These are phyloP conservation scores for Sebastes kiyomatsui DNA, from an alignment of 2,797 vertebrate genomes.

Conservation along the genomic window DNA sequence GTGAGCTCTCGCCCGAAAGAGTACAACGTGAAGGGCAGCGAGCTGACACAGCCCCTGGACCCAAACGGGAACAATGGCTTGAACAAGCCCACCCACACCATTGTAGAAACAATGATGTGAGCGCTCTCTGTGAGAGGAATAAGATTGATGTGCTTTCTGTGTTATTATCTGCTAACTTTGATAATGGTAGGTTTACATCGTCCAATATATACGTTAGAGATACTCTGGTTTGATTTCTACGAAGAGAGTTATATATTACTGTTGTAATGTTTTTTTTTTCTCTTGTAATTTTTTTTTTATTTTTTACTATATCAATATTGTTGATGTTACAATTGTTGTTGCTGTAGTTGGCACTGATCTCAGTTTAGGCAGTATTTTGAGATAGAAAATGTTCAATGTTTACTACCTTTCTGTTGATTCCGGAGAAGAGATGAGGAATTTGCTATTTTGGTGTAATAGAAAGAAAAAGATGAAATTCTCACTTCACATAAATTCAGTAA, in stretches of 20 bases:
- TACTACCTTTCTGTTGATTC: slow-evolving; percentile 76
- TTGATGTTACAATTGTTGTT: slow-evolving; percentile 83
- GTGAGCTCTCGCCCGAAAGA: slow-evolving; percentile 88
- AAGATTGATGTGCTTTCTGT: slow-evolving; percentile 83
- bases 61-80: slow-evolving; percentile 88
- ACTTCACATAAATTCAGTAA: slow-evolving; percentile 52
- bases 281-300: slow-evolving; percentile 61
- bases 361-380: slow-evolving; percentile 72
- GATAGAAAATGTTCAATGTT: slow-evolving; percentile 73
- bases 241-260: slow-evolving; percentile 84
- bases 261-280: slow-evolving; percentile 64
- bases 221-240: slow-evolving; percentile 90
- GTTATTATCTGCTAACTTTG: slow-evolving; percentile 87
- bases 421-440: slow-evolving; percentile 60
- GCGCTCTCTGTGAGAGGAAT: slow-evolving; percentile 83
- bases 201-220: slow-evolving; percentile 90
- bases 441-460: slow-evolving; percentile 26
- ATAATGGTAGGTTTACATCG: slow-evolving; percentile 94
- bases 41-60: slow-evolving; percentile 89
- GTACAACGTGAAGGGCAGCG: slow-evolving; percentile 84
- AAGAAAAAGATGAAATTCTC: slow-evolving; percentile 52
- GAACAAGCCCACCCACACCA: slow-evolving; percentile 93
- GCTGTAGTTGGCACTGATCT: slow-evolving; percentile 83
- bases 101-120: slow-evolving; percentile 98
- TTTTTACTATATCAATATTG: slow-evolving; percentile 79